Percentiles rank a stretch among this genome's conserved stretches.
Evolutionary conservation across 2,113 vertebrate genomes (phyloP).

Genomic region (Cygnus buccinator): DNA sequence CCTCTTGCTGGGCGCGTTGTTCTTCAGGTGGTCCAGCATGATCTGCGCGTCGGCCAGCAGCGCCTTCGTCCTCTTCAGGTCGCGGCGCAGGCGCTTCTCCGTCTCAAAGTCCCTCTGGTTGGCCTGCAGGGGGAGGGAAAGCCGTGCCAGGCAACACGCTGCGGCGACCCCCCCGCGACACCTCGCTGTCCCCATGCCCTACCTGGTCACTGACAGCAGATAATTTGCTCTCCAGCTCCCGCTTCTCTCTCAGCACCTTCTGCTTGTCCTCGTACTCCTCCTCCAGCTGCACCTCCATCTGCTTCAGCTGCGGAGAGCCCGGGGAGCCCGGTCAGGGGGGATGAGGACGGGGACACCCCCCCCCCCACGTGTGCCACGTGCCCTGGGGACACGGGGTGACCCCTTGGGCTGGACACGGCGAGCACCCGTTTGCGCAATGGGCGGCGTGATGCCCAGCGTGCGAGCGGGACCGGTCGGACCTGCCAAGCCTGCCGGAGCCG

Average conservation of each 20-base stretch:
- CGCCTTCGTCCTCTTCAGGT: slow-evolving; percentile 95
- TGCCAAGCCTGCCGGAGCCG: neutral
- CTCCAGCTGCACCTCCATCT: slow-evolving; percentile 95
- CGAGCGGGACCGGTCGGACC: neutral
- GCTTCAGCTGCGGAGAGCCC: slow-evolving; percentile 84
- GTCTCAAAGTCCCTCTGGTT: slow-evolving; percentile 89
- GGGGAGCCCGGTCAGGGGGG: neutral
- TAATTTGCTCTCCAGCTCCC: slow-evolving; percentile 91
- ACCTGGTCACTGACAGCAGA: slow-evolving; percentile 89
- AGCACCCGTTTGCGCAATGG: neutral
- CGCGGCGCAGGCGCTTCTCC: slow-evolving; percentile 92
- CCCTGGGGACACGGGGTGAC: neutral
- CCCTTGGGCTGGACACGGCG: rapidly evolving
- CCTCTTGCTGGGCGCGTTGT: slow-evolving; percentile 95
- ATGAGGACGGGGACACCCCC: neutral
- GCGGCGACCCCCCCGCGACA: rapidly evolving
- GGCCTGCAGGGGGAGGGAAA: slow-evolving; percentile 75
- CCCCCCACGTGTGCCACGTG: rapidly evolving
- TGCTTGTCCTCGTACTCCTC: slow-evolving; percentile 97
- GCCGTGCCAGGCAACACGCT: neutral
- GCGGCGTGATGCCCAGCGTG: neutral
- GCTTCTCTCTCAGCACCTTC: slow-evolving; percentile 93
- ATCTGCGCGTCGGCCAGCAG: slow-evolving; percentile 94
- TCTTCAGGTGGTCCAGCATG: slow-evolving; percentile 98
- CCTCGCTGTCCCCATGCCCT: neutral